A percentile compares a stretch with the other conserved stretches of the same genome.
These are phyloP conservation scores for Bimastos eiseni DNA, from an alignment of 2,888 invertebrate genomes.

Conservation along the genomic window DNA sequence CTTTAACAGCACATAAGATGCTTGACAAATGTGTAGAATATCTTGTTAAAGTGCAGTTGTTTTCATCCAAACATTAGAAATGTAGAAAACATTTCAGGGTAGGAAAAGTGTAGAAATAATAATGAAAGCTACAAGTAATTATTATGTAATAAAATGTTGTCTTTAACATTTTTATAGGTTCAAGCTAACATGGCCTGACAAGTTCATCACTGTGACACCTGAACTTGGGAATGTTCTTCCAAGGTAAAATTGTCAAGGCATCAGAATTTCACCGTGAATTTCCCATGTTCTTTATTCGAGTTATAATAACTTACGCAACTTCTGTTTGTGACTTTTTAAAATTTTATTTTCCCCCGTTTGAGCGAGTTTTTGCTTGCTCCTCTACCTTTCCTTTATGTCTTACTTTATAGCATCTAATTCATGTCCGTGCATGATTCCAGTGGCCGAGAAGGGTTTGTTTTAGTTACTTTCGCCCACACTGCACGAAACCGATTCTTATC, in stretches of 20 bases:
- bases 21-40: not conserved
- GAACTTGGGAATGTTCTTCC: not conserved
- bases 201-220: conserved; percentile 14
- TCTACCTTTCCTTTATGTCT: no score
- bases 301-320: not conserved
- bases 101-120: not conserved
- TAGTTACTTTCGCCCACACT: no score
- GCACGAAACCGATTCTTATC: no score
- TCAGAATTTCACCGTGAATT: not conserved
- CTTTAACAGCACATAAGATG: not conserved
- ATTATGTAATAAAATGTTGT: not conserved
- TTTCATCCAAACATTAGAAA: not conserved
- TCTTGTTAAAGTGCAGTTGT: not conserved
- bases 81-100: not conserved
- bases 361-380: no score
- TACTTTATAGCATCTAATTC: no score
- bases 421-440: no score
- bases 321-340: not conserved
- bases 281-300: not conserved
- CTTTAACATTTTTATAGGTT: not conserved
- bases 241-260: not conserved
- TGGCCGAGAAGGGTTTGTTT: no score
- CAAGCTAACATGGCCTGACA: conserved; percentile 8
- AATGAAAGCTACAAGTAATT: not conserved
- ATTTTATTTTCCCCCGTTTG: not conserved